phyloP scores from a whole-genome alignment of 1,140 invertebrate species.

The Lepidurus apus region DNA sequence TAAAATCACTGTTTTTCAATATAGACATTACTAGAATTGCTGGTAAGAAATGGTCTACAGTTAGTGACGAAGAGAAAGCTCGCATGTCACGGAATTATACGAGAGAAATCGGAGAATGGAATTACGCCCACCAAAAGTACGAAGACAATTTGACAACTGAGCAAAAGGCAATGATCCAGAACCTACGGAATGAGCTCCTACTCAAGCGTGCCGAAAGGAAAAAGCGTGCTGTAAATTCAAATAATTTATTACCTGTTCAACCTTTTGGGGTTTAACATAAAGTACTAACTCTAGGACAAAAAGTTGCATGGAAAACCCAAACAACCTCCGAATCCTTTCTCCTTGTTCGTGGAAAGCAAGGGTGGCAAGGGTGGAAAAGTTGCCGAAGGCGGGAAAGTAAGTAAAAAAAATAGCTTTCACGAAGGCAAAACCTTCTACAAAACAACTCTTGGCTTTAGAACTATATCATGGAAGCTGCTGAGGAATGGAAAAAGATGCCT shows the following conservation, averaged over 20 bases:
- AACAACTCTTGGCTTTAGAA: not conserved
- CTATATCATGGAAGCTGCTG: not conserved
- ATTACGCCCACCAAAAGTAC: not conserved
- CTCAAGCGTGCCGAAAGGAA: not conserved
- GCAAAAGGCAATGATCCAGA: not conserved
- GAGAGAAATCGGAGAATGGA: not conserved
- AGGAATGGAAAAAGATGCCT: not conserved
- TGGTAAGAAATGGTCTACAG: not conserved
- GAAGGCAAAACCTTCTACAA: too few species aligned
- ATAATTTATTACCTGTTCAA: not conserved
- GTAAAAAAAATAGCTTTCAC: too few species aligned
- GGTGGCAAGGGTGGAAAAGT: not conserved
- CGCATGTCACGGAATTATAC: not conserved
- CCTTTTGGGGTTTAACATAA: not conserved
- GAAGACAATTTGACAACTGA: not conserved
- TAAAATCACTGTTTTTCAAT: not conserved
- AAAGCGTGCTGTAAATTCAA: not conserved
- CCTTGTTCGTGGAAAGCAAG: not conserved
- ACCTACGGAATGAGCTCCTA: not conserved
- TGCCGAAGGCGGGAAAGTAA: too few species aligned
- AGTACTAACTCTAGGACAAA: not conserved
- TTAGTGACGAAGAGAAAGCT: not conserved
- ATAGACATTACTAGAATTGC: not conserved
- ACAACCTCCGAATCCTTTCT: not conserved
- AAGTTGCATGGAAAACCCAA: slow-evolving; percentile 3